These are phyloP conservation scores for Corynorhinus townsendii DNA, from an alignment of 2,113 vertebrate genomes.

Conservation along the genomic window DNA sequence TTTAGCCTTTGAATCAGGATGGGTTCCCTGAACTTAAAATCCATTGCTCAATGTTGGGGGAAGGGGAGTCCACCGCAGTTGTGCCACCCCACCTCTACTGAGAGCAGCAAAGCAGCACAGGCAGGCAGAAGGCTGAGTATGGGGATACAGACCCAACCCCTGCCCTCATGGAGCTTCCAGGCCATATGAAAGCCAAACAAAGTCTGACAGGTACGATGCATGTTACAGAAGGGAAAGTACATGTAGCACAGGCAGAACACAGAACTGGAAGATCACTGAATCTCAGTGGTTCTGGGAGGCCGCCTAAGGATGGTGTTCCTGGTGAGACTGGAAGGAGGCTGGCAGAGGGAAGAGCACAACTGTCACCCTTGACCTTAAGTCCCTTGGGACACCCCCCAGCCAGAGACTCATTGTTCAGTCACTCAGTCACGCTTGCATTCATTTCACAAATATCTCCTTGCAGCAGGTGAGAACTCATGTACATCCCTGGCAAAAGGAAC, in stretches of 20 bases:
- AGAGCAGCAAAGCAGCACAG: neutral
- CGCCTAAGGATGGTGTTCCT: neutral
- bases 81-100: neutral
- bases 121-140: neutral
- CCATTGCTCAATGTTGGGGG: neutral
- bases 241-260: neutral
- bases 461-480: neutral
- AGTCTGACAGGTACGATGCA: neutral
- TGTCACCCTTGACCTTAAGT: neutral
- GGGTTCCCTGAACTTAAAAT: rapidly evolving
- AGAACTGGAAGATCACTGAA: neutral
- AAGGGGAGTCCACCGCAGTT: neutral
- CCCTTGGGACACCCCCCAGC: neutral
- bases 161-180: neutral
- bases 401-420: neutral
- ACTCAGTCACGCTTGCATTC: neutral
- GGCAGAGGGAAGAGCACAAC: neutral
- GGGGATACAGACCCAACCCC: neutral
- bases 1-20: neutral
- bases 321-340: neutral
- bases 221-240: neutral
- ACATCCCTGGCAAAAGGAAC: neutral
- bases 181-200: neutral
- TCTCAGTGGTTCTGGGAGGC: neutral
- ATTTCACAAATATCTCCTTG: neutral